Evolutionary conservation across 1,140 invertebrate genomes (phyloP).

Genomic region (Homarus americanus): DNA sequence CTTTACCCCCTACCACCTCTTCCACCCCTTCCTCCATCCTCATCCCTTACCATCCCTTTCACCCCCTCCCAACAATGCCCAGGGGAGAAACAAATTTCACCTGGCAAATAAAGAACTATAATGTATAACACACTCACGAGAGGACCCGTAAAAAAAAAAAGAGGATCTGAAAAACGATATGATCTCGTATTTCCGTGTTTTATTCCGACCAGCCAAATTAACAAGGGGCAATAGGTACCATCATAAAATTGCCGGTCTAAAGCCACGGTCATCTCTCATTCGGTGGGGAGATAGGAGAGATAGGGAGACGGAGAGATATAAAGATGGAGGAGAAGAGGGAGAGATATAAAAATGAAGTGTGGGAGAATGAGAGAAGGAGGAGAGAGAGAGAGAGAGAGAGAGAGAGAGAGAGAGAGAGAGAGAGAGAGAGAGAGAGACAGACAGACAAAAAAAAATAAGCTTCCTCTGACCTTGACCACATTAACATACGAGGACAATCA

Average conservation of each 20-base stretch:
- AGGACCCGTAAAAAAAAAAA: neutral
- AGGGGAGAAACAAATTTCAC: neutral
- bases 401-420: too few relatives aligned
- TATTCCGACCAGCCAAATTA: neutral
- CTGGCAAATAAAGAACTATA: neutral
- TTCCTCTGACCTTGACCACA: too few relatives aligned
- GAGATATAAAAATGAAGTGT: too few relatives aligned
- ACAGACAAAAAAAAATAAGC: too few relatives aligned
- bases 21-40: neutral
- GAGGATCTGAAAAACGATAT: neutral
- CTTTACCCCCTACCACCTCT: neutral
- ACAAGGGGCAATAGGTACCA: neutral
- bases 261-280: neutral
- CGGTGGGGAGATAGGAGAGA: neutral
- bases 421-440: too few relatives aligned
- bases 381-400: too few relatives aligned
- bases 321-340: too few relatives aligned
- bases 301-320: too few relatives aligned
- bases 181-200: conserved; percentile 3
- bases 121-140: neutral
- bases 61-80: neutral
- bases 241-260: neutral
- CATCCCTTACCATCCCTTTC: neutral
- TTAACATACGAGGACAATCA: too few relatives aligned
- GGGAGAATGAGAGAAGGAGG: neutral